Base-by-base conservation (phyloP, 2,888 invertebrate genomes). In the Hyalella azteca region DNA sequence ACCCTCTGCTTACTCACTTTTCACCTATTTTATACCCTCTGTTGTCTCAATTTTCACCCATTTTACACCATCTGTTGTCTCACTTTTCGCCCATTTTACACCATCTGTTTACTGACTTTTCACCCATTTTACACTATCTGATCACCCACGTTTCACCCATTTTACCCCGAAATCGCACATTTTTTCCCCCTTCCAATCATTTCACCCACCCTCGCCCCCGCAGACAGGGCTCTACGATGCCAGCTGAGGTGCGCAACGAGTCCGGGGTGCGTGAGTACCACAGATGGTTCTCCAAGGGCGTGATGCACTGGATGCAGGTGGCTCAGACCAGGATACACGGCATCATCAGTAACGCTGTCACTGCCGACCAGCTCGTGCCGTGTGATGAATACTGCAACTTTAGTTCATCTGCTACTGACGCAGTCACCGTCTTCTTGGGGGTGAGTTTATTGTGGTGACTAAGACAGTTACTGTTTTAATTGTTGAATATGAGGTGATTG, bases 251-350 rank as follows among this genome's bases (percentile, higher is more conserved):
- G 0, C 59, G 78, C 5, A n/a, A 59, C 1, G 81, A 82, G 49
- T 84, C 84, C 1, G 84, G 84, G 3, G 81, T 82, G 5, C 45
- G 78, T 11, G 81, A 84, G 36, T 84, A 84, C 77, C 84, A 84
- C 79, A 39, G 81, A 4, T 84, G 84, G 84, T 84, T 84, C 79
- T 81, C 79, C 2, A 66, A 77, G 60, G 84, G 82, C 19, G 82
- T 84, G n/a, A 81, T 79, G 81, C 76, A 81, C 59, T 84, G 84
- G 84, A 76, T 84, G 29, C 81, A 84, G 45, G 60, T 82, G 54
- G 81, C 84, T 11, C 29, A 79, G 26, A 26, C 4, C 1, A 59
- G 79, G 13, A 80, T 80, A 19, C 79, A 59, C 50, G 49, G 50
- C 29, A 82, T 84, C 78, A 82, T 84, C 50, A 77, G 32, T 36